These are phyloP conservation scores for Hippotragus niger DNA, from an alignment of 2,113 vertebrate genomes.

Conservation along the genomic window DNA sequence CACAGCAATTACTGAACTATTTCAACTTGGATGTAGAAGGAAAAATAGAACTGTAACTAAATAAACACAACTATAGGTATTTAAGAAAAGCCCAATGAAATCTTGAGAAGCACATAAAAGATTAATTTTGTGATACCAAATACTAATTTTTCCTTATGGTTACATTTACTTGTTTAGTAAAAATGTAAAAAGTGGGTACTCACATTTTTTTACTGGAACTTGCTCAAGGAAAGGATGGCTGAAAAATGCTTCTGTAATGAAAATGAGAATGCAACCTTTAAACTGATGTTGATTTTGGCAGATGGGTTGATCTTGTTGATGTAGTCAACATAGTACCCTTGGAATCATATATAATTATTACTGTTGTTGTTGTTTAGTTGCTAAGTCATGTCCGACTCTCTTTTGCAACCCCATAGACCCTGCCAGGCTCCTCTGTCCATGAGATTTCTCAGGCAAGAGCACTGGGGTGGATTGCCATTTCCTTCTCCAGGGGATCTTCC, in stretches of 20 bases:
- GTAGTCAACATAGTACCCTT: background rate
- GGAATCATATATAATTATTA: background rate
- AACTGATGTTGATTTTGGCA: background rate
- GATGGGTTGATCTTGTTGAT: background rate
- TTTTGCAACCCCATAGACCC: background rate
- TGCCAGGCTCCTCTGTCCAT: background rate
- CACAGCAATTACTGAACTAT: slow-evolving; percentile 16
- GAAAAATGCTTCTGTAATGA: slow-evolving; percentile 91
- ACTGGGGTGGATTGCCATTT: background rate
- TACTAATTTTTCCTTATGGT: background rate
- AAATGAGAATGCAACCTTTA: slow-evolving; percentile 52
- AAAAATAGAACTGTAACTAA: background rate
- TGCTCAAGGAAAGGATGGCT: slow-evolving; percentile 95
- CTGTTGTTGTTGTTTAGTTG: background rate
- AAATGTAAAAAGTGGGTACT: slow-evolving; percentile 71
- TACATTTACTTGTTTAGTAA: background rate
- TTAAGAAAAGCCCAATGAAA: slow-evolving; percentile 24
- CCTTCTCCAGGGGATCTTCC: background rate
- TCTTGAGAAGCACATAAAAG: background rate
- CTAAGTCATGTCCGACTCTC: background rate
- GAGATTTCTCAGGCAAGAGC: background rate
- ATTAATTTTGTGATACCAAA: background rate
- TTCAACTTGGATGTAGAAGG: background rate
- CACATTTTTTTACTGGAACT: slow-evolving; percentile 94
- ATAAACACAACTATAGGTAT: slow-evolving; percentile 24